These are phyloP conservation scores for Leptopilina myrica DNA, from an alignment of 2,888 invertebrate genomes.

Conservation along the genomic window DNA sequence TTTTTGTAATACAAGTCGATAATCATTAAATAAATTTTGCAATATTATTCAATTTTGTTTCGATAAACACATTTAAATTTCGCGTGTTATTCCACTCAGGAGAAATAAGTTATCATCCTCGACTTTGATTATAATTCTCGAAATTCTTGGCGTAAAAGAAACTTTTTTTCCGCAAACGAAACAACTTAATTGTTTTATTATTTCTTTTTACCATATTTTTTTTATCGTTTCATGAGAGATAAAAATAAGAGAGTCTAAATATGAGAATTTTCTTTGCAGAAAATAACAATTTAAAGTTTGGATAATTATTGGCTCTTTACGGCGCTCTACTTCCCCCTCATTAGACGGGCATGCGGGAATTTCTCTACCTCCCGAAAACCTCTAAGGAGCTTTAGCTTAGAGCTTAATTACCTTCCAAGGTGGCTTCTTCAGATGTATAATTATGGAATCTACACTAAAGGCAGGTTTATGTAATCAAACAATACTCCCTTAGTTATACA, in stretches of 20 bases:
- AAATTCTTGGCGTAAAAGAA: too few species aligned
- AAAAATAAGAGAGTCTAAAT: too few species aligned
- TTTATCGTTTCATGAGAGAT: too few species aligned
- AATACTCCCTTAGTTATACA: not conserved
- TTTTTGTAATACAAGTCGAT: too few species aligned
- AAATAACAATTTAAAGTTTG: conserved; percentile 48
- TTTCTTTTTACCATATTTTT: not conserved
- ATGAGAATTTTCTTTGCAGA: not conserved
- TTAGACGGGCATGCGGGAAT: conserved; percentile 71
- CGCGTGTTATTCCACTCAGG: too few species aligned
- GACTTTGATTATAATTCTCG: too few species aligned
- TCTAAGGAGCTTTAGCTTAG: conserved; percentile 67
- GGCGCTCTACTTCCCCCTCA: conserved; percentile 65
- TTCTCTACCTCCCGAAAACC: conserved; percentile 66
- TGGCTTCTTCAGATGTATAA: conserved; percentile 51
- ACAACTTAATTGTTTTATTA: too few species aligned
- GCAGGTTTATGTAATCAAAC: not conserved
- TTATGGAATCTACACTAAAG: conserved; percentile 46
- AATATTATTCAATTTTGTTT: too few species aligned
- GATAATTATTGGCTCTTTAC: conserved; percentile 55
- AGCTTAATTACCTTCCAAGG: conserved; percentile 64
- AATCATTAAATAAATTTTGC: too few species aligned
- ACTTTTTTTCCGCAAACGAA: too few species aligned
- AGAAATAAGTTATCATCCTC: too few species aligned
- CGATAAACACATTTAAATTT: too few species aligned